Percentiles rank a stretch among this genome's conserved stretches.
These are phyloP conservation scores for Ditula angustiorana DNA, from an alignment of 2,888 invertebrate genomes.

Conservation along the genomic window DNA sequence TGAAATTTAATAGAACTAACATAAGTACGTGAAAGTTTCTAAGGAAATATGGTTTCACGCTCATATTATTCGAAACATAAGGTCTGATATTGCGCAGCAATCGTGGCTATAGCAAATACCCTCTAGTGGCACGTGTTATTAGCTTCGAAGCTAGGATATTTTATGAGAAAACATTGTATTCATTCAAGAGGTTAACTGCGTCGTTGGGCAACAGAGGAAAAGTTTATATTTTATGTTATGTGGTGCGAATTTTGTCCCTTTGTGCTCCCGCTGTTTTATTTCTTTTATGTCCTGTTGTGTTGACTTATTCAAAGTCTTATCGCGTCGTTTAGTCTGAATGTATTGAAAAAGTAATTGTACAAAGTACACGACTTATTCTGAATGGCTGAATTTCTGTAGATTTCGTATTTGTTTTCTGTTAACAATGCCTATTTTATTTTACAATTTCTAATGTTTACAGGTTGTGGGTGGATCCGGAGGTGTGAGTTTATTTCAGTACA, in stretches of 20 bases:
- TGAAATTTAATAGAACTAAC: conserved; percentile 23
- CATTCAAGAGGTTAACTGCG: conserved; percentile 50
- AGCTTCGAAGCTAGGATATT: conserved; percentile 54
- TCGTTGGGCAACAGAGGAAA: conserved; percentile 41
- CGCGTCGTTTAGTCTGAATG: conserved; percentile 14
- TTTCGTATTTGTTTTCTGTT: not conserved
- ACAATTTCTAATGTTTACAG: not conserved
- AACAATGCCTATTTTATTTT: not conserved
- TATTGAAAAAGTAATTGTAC: conserved; percentile 17
- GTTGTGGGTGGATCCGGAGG: not conserved
- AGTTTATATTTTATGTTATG: conserved; percentile 25
- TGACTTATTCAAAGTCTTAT: conserved; percentile 23
- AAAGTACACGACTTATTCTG: conserved; percentile 18
- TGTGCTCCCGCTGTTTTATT: conserved; percentile 18
- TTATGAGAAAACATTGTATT: conserved; percentile 61
- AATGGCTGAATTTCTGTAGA: conserved; percentile 9
- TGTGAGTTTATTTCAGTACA: too few relatives aligned
- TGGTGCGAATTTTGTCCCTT: conserved; percentile 26
- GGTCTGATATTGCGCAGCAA: conserved; percentile 37
- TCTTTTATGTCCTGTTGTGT: conserved; percentile 6
- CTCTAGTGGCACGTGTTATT: conserved; percentile 39
- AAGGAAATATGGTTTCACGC: not conserved
- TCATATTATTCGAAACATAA: conserved; percentile 34
- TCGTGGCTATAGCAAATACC: conserved; percentile 16
- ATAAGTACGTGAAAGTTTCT: not conserved